Percentiles rank a stretch among this genome's conserved stretches.
Evolutionary conservation across 2,888 invertebrate genomes (phyloP).

Genomic region (Hirtodrosophila confusa): DNA sequence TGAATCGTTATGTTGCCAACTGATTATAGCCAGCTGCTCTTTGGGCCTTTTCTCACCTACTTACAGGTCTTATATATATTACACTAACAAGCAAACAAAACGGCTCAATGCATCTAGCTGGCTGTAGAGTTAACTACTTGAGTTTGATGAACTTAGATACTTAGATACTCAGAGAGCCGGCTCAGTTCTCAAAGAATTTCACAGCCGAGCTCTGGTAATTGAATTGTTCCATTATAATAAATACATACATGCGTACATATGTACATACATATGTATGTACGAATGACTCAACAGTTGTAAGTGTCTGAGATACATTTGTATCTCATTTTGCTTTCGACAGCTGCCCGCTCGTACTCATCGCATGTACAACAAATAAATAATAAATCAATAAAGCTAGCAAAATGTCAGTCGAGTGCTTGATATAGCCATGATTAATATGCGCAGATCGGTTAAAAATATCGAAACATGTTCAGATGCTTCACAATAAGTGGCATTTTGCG

Average conservation of each 20-base stretch:
- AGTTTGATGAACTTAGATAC: conserved; percentile 73
- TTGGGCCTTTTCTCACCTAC: conserved; percentile 51
- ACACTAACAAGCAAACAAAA: conserved; percentile 67
- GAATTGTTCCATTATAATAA: conserved; percentile 70
- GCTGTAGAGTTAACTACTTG: conserved; percentile 32
- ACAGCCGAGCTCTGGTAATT: conserved; percentile 62
- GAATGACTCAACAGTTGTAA: conserved; percentile 69
- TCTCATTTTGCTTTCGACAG: conserved; percentile 50
- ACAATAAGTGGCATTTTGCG: conserved; percentile 72
- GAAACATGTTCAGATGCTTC: conserved; percentile 50
- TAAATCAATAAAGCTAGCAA: conserved; percentile 63
- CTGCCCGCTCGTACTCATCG: conserved; percentile 17
- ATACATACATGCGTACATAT: conserved; percentile 25
- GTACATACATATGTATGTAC: conserved; percentile 14
- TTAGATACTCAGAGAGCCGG: conserved; percentile 2
- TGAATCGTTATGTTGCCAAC: conserved; percentile 10
- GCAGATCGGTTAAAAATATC: conserved; percentile 15
- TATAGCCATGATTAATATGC: conserved; percentile 55
- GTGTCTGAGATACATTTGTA: conserved; percentile 59
- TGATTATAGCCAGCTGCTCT: conserved; percentile 21
- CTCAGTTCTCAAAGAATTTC: conserved; percentile 45
- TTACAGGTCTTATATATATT: conserved; percentile 26
- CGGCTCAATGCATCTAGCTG: conserved; percentile 41
- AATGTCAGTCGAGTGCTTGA: conserved; percentile 32
- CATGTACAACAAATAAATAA: conserved; percentile 7